Percentiles rank a stretch among this genome's conserved stretches.
These are phyloP conservation scores for Amphiprion clarkii DNA, from an alignment of 2,797 vertebrate genomes.

Conservation along the genomic window DNA sequence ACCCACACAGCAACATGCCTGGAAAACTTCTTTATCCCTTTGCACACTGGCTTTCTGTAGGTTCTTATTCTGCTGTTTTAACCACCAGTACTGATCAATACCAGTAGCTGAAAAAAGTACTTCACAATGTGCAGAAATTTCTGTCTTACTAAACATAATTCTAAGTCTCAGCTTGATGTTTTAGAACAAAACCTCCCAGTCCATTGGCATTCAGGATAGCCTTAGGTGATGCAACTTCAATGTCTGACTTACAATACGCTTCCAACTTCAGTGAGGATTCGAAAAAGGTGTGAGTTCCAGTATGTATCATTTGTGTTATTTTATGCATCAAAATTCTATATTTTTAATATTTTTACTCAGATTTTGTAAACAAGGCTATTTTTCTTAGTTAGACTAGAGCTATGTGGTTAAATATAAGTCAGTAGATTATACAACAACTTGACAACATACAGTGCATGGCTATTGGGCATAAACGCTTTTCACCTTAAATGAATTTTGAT, in stretches of 20 bases:
- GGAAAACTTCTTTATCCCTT: neutral
- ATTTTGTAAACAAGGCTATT: too few relatives aligned
- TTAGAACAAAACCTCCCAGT: slow-evolving; percentile 9
- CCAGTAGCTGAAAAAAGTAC: slow-evolving; percentile 12
- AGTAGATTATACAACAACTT: too few relatives aligned
- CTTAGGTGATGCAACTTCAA: slow-evolving; percentile 41
- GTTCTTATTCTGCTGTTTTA: neutral
- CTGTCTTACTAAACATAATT: slow-evolving; percentile 14
- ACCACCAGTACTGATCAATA: slow-evolving; percentile 10
- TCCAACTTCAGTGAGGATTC: slow-evolving; percentile 11
- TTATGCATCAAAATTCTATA: neutral
- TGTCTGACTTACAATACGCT: slow-evolving; percentile 3
- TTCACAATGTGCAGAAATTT: slow-evolving; percentile 5
- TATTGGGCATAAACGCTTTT: too few relatives aligned
- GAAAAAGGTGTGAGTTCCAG: neutral
- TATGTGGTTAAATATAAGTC: too few relatives aligned
- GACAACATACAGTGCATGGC: too few relatives aligned
- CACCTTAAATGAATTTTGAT: too few relatives aligned
- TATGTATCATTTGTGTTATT: neutral
- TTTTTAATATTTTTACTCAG: neutral
- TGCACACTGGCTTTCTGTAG: neutral
- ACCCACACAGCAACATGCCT: neutral
- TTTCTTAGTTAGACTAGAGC: too few relatives aligned
- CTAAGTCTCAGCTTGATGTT: slow-evolving; percentile 14
- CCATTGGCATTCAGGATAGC: slow-evolving; percentile 34